Base-by-base conservation (phyloP, 2,113 vertebrate genomes). In the Herpetotheres cachinnans region DNA sequence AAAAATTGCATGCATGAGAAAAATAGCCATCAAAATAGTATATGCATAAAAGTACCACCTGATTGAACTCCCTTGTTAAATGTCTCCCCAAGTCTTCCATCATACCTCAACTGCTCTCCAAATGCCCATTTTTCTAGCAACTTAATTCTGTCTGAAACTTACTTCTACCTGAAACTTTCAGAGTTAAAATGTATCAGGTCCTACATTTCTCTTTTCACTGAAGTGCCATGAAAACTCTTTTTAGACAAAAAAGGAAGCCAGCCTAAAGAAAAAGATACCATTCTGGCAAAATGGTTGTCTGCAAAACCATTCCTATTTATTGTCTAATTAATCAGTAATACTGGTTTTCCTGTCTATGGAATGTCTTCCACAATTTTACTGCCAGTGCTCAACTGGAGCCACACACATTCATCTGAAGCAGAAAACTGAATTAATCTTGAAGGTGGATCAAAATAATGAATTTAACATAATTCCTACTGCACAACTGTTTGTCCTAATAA, bases 61-160 rank as follows among this genome's bases (percentile, higher is more conserved):
- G 25, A 49, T 15, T 61, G 42, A 80, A 66, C 5, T 16, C 18
- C 9, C 27, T n/a, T 32, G 18, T 50, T 65, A 88, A 69, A 63
- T 32, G 24, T 32, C 11, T 63, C 34, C 32, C 34, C 30, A 26
- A 47, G 42, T 20, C 42, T 76, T 56, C 54, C 54, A 22, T 27
- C 17, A 42, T 50, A 66, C 30, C 18, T 66, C 42, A n/a, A 3
- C 49, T 65, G 11, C 32, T n/a, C 34, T 47, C 36, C 61, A 70
- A 58, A 61, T 2, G 11, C 0, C 0, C n/a, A 13, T 70, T 54
- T 58, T 16, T 59, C n/a, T 78, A 44, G 36, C 38, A 58, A 34
- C 22, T 47, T 19, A 50, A 27, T 50, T 67, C 29, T 52, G 22
- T 34, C 70, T 55, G 56, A 56, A 67, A 47, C 6, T 16, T 42